Conservation (phyloP, 2,113 vertebrate genomes). For the western clawed frog (Xenopus tropicalis) region DNA sequence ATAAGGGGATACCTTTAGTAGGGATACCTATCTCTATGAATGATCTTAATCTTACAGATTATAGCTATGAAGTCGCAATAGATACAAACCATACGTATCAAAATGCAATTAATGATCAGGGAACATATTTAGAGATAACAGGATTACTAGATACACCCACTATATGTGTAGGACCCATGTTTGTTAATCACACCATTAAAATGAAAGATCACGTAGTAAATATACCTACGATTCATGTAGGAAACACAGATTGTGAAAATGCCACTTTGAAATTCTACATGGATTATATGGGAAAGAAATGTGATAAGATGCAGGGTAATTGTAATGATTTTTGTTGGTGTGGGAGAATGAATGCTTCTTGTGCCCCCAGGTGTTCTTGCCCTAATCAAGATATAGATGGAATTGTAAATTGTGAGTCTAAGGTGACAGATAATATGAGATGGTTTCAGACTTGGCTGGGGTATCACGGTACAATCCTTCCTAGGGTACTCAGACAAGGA, state of each 20-base stretch:
- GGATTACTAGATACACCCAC: not conserved
- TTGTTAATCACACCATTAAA: not conserved
- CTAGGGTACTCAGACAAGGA: too few relatives aligned
- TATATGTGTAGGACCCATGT: not conserved
- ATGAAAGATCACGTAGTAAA: too few relatives aligned
- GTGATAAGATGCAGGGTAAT: not conserved
- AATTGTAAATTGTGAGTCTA: not conserved
- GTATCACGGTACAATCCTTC: not conserved
- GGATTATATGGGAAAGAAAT: not conserved
- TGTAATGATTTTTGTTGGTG: constrained; percentile 10
- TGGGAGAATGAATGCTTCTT: not conserved
- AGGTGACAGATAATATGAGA: not conserved
- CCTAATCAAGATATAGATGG: too few relatives aligned
- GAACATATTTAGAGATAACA: not conserved
- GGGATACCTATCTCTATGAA: not conserved
- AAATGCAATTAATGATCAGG: not conserved
- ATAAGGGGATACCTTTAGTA: not conserved
- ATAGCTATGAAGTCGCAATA: not conserved
- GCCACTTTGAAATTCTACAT: not conserved
- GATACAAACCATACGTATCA: not conserved
- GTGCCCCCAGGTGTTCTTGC: not conserved
- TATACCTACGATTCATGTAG: not conserved
- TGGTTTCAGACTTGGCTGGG: constrained; percentile 4
- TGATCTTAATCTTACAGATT: not conserved
- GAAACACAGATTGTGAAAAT: not conserved